A percentile compares a stretch with the other conserved stretches of the same genome.
Conservation (phyloP, 1,140 invertebrate species). For the Aphelenchoides avenae region DNA sequence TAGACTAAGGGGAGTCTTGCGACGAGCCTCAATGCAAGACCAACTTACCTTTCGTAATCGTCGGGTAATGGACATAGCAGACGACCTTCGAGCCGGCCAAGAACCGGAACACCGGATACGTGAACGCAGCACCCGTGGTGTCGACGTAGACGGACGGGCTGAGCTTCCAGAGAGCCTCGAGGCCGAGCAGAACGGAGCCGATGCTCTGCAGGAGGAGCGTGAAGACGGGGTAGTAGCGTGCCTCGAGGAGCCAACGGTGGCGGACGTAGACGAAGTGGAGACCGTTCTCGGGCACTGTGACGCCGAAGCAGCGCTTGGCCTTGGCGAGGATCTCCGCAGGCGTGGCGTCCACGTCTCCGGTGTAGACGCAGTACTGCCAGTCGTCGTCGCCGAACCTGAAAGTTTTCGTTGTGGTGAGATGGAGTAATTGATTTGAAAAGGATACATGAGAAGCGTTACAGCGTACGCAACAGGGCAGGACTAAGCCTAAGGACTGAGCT, state of each 20-base stretch:
- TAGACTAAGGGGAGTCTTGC: too few species aligned
- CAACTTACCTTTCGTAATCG: slow-evolving; percentile 85
- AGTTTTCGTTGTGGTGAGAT: too few species aligned
- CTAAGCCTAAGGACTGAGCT: too few species aligned
- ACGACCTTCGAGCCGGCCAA: slow-evolving; percentile 71
- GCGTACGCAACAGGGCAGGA: too few species aligned
- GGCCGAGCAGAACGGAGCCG: slow-evolving; percentile 65
- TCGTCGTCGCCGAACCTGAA: too few species aligned
- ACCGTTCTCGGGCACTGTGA: slow-evolving; percentile 65
- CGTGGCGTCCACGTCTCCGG: slow-evolving; percentile 70
- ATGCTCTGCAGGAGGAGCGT: slow-evolving; percentile 89
- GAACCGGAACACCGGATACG: slow-evolving; percentile 79
- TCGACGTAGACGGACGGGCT: slow-evolving; percentile 78
- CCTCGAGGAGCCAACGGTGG: slow-evolving; percentile 73
- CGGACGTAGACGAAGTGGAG: slow-evolving; percentile 17
- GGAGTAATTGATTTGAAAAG: too few species aligned
- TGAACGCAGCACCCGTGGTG: slow-evolving; percentile 91
- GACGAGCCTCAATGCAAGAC: too few species aligned
- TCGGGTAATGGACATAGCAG: slow-evolving; percentile 93
- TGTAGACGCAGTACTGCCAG: slow-evolving; percentile 62
- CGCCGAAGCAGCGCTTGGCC: slow-evolving; percentile 75
- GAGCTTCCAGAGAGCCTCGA: slow-evolving; percentile 76
- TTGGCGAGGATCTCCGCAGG: slow-evolving; percentile 72
- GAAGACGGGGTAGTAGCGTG: slow-evolving; percentile 79
- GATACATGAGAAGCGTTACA: too few species aligned